A percentile compares a stretch with the other conserved stretches of the same genome.
phyloP scores from a whole-genome alignment of 1,140 invertebrate species.

The Papilio glaucus region DNA sequence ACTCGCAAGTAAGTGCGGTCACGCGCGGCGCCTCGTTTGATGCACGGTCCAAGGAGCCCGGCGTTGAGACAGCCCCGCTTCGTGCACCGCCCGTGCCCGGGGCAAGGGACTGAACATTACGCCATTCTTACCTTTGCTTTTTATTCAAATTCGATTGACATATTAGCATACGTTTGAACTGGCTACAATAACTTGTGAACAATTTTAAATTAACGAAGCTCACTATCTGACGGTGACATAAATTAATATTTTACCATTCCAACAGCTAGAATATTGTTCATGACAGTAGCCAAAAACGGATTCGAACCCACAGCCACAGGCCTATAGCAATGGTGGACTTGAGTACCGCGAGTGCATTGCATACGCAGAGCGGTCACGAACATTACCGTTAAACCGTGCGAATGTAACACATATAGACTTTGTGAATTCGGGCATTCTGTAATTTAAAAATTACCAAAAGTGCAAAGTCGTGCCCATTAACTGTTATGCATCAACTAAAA shows the following conservation, averaged over 20 bases:
- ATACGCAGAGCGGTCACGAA: too few species aligned
- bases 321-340: too few species aligned
- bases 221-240: too few species aligned
- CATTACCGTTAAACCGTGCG: too few species aligned
- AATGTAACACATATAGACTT: too few species aligned
- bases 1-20: constrained; percentile 47
- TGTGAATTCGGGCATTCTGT: too few species aligned
- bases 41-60: constrained; percentile 62
- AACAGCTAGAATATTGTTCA: background rate
- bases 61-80: constrained; percentile 30
- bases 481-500: too few species aligned
- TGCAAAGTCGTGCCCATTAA: too few species aligned
- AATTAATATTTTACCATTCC: too few species aligned
- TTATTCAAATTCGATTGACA: constrained; percentile 11
- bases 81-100: constrained; percentile 26
- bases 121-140: constrained; percentile 7
- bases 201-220: too few species aligned
- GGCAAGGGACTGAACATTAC: constrained; percentile 25
- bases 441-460: too few species aligned
- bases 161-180: background rate
- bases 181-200: background rate
- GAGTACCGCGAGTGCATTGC: too few species aligned
- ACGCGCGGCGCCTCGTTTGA: constrained; percentile 60
- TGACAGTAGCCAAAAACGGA: background rate
- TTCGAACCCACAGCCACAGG: background rate